Percentiles rank a stretch among this genome's conserved stretches.
Conservation (phyloP, 2,888 invertebrate genomes). For the Drosophila infuscata region DNA sequence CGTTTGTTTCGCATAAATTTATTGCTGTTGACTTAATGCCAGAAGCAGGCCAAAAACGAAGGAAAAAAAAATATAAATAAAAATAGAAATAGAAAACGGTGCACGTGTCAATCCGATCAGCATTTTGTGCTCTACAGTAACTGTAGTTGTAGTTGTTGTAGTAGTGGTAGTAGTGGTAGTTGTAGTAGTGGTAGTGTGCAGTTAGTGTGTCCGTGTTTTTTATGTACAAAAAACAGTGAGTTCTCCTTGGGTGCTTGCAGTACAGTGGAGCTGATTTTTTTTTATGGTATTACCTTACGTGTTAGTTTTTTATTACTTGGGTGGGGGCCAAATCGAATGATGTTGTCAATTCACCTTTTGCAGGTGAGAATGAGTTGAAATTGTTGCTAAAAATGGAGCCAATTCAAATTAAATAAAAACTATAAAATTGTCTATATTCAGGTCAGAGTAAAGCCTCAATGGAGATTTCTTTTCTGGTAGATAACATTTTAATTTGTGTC, state of each 20-base stretch:
- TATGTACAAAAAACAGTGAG: conserved; percentile 7
- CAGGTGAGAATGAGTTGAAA: conserved; percentile 28
- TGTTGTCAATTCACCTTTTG: conserved; percentile 40
- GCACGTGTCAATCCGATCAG: conserved; percentile 48
- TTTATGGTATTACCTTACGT: background rate
- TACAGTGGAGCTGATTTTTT: conserved; percentile 19
- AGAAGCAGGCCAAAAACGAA: conserved; percentile 34
- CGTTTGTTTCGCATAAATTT: conserved; percentile 68
- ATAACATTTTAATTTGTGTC: background rate
- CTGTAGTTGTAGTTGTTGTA: background rate
- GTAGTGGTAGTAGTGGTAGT: background rate
- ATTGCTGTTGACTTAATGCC: conserved; percentile 61
- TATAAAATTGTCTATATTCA: conserved; percentile 19
- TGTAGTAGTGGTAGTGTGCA: conserved; percentile 31
- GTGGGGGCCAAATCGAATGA: conserved; percentile 44
- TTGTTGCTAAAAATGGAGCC: conserved; percentile 33
- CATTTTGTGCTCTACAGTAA: conserved; percentile 42
- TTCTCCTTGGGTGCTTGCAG: conserved; percentile 29
- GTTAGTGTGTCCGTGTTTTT: conserved; percentile 17
- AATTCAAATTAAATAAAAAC: conserved; percentile 34
- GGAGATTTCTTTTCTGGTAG: background rate
- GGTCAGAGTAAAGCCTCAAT: conserved; percentile 25
- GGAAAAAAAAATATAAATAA: background rate
- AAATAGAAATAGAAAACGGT: conserved; percentile 20
- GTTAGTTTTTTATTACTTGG: conserved; percentile 12